Base-by-base conservation (phyloP, 2,113 vertebrate species). In the Willisornis vidua region DNA sequence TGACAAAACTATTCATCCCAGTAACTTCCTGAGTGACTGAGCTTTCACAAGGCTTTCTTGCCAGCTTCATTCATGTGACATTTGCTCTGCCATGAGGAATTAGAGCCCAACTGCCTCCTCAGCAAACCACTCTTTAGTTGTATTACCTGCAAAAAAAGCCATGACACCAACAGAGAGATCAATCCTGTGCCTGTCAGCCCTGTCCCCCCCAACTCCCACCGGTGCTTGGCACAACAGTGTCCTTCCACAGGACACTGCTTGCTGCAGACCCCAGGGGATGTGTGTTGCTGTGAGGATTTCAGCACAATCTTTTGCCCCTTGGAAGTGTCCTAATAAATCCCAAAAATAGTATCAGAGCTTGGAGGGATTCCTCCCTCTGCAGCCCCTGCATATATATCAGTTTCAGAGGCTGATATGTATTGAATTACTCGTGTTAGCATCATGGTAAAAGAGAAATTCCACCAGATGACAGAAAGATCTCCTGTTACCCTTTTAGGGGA, bases 221-320 rank as follows among this genome's bases (percentile, higher is more conserved):
- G 1, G 0, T 18, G 43, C 28, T 20, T n/a, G 58, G 48, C 68
- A 59, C 52, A 59, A 10, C 17, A 33, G 39, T 0, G 1, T 23
- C 76, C 45, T 24, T 24, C 61, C 59, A 16, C 26, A 43, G 51
- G 46, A 41, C 10, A 37, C 9, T 2, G 1, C 35, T 26, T 35
- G 19, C 82, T 76, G 45, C 63, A 88, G 35, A 61, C 12, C 52
- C 29, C 11, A 1, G n/a, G 37, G 41, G 46, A n/a, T 26, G 46
- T 41, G 75, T 7, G 35, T 6, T 67, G 26, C 67, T 71, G 16
- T 62, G 41, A 63, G 51, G 23, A 25, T 57, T 74, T 94, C 74
- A 85, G 25, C 23, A 8, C 37, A 58, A 25, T 19, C 43, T 75
- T 88, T 90, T 65, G 19, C 33, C 74, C n/a, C 25, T 4, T 13